These are phyloP conservation scores for Cottoperca gobio DNA, from an alignment of 2,797 vertebrate species.

Conservation along the genomic window DNA sequence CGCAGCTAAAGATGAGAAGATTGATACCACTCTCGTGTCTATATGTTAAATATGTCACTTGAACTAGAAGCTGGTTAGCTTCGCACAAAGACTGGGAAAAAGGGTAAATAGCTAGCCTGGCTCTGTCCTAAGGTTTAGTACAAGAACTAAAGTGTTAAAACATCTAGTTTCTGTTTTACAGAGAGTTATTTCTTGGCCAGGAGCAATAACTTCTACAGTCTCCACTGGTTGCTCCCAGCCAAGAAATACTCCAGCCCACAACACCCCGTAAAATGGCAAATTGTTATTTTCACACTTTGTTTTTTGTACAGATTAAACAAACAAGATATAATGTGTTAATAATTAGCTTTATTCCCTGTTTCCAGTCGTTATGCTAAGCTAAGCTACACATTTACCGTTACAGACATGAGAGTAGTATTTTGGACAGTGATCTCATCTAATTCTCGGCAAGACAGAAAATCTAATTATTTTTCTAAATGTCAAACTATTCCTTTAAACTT, in stretches of 20 bases:
- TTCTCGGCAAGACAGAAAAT: slow-evolving; percentile 16
- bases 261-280: neutral
- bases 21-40: neutral
- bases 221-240: neutral
- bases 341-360: neutral
- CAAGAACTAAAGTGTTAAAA: neutral
- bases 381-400: neutral
- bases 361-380: slow-evolving; percentile 17
- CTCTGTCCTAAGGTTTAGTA: neutral
- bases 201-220: neutral
- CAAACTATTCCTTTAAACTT: neutral
- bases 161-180: neutral
- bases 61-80: neutral
- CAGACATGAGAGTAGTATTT: neutral
- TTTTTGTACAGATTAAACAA: no score
- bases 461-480: neutral
- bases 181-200: neutral
- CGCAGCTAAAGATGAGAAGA: neutral
- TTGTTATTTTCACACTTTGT: no score
- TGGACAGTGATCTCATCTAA: neutral
- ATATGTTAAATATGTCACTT: neutral
- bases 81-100: slow-evolving; percentile 4
- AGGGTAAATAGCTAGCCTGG: neutral
- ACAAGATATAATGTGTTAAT: no score
- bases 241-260: neutral